These are phyloP conservation scores for Peucedramus taeniatus DNA, from an alignment of 2,113 vertebrate genomes.

Conservation along the genomic window DNA sequence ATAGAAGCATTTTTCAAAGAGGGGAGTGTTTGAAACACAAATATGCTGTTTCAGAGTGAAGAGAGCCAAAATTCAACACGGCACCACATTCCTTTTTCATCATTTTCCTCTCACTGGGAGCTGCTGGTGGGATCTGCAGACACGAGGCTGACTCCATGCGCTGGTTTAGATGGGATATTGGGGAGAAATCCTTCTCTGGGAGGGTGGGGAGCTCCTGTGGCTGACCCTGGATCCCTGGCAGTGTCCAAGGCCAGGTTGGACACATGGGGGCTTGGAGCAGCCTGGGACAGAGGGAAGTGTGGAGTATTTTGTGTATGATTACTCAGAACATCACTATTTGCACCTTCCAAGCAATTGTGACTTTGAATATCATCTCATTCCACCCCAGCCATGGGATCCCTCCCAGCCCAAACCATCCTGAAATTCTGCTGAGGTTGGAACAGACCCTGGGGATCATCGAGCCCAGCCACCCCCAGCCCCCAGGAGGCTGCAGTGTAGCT, in stretches of 20 bases:
- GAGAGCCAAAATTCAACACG: too few species aligned
- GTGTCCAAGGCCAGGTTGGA: background rate
- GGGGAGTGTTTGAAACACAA: background rate
- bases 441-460: too few species aligned
- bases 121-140: background rate
- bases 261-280: background rate
- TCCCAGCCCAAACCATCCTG: background rate
- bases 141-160: background rate
- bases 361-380: background rate
- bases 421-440: background rate
- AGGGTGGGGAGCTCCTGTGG: background rate
- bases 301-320: background rate
- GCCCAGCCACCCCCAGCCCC: background rate
- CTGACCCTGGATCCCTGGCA: background rate
- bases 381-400: background rate
- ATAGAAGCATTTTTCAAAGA: background rate
- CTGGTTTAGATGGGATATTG: background rate
- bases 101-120: background rate
- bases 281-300: background rate
- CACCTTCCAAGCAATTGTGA: background rate
- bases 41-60: background rate
- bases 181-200: background rate
- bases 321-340: background rate
- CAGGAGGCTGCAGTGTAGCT: background rate
- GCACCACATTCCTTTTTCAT: accelerated